Evolutionary conservation across 1,140 invertebrate species (phyloP), one percentile per base, ranked within the genome.

Genomic region (Phocides pigmalion): DNA sequence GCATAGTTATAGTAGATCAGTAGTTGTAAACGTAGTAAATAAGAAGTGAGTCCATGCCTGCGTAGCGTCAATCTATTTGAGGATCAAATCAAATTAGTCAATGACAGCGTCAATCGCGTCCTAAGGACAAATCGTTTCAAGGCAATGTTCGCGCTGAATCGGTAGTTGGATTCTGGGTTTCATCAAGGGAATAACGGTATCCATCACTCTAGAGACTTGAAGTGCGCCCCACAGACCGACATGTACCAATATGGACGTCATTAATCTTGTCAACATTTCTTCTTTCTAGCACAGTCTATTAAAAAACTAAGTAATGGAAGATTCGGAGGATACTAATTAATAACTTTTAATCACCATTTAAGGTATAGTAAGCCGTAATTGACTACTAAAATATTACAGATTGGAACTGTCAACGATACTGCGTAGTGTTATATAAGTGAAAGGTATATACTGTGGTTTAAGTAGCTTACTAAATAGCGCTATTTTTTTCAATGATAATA

Each of bases 181-280:
- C 62, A 64, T 87, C 84, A 79, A 64, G 68, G 70, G 65, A 58
- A 68, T 66, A 65, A 37, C 46, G 71, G 41, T 62, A 76, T 83
- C 70, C 70, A 82, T 80, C 75, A 74, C 63, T 63, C 75, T 66
- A 62, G 46, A 72, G 41, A 64, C 74, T 74, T 82, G 82, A 85
- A 75, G 76, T 81, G 64, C 56, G 68, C 66, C 68, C 49, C 37
- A 62, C 37, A 25, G 20, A 41, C 50, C 58, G 53, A 46, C 58
- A 58, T 58, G 70, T 70, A 73, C 71, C 73, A 53, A 64, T 28
- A 28, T 35, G 15, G 0, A 0, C 2, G 17, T 22, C 32, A 37
- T 20, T 19, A 20, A 39, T 32, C 84, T 85, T 85, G 79, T 85
- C 81, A 71, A 78, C 68, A 64, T 68, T 66, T 71, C 68, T 70